Percentiles rank a stretch among this genome's conserved stretches.
Conservation (phyloP, 2,888 invertebrate species). For the Cantharis flavilabris region DNA sequence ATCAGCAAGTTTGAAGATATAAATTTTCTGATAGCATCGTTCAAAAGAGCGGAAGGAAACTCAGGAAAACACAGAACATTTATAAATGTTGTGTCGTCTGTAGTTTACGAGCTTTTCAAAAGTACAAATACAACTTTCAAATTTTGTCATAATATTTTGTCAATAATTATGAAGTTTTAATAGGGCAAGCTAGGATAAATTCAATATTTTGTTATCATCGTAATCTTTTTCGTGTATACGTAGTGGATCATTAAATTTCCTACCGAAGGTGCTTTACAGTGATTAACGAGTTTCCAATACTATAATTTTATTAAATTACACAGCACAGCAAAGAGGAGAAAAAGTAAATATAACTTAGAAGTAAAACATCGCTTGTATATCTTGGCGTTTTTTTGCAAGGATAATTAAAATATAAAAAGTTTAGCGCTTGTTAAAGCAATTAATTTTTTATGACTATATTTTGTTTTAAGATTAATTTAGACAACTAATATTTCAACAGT, state of each 20-base stretch:
- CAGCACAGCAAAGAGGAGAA: neutral
- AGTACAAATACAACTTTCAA: conserved; percentile 8
- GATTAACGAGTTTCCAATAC: neutral
- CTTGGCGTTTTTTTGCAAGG: neutral
- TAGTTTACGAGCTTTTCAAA: conserved; percentile 16
- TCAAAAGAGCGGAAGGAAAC: conserved; percentile 17
- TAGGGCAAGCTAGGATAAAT: neutral
- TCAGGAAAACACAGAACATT: conserved; percentile 16
- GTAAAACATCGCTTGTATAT: neutral
- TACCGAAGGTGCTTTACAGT: neutral
- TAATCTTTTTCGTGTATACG: neutral
- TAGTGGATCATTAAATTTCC: neutral
- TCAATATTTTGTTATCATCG: neutral
- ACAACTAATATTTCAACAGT: neutral
- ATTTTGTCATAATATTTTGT: conserved; percentile 9
- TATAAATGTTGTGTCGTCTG: conserved; percentile 16
- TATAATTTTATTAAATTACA: neutral
- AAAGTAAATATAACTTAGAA: neutral
- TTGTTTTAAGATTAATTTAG: conserved; percentile 1
- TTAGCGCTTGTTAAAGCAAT: neutral
- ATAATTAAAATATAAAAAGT: neutral
- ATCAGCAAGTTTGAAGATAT: conserved; percentile 16
- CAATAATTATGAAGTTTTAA: conserved; percentile 3
- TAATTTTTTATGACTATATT: neutral
- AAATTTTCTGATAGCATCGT: conserved; percentile 18